Percentiles rank a stretch among this genome's conserved stretches.
Evolutionary conservation across 1,140 invertebrate species (phyloP).

Genomic region (Ips typographus): DNA sequence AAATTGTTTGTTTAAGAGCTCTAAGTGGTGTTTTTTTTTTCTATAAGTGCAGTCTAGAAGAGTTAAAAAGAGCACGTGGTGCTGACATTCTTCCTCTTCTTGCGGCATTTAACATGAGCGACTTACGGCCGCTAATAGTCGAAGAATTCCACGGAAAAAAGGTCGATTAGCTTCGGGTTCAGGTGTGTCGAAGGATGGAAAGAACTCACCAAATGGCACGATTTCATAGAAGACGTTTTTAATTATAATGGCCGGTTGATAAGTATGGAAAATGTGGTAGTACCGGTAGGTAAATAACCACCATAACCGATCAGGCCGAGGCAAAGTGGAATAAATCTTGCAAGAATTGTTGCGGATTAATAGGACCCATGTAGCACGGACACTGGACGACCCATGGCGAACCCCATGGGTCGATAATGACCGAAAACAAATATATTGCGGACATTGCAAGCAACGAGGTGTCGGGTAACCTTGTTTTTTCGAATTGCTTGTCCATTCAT

Average conservation of each 20-base stretch:
- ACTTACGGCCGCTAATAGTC: slow-evolving; percentile 12
- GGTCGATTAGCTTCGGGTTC: background rate
- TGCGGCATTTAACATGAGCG: slow-evolving; percentile 7
- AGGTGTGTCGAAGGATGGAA: slow-evolving; percentile 8
- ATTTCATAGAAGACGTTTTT: slow-evolving; percentile 8
- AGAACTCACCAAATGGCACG: slow-evolving; percentile 2
- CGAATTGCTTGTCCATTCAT: slow-evolving; percentile 7
- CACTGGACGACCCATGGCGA: slow-evolving; percentile 19
- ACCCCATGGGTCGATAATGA: slow-evolving; percentile 33
- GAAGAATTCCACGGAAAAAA: slow-evolving; percentile 14
- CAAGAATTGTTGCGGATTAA: slow-evolving; percentile 20
- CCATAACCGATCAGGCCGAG: background rate
- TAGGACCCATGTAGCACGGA: slow-evolving; percentile 22
- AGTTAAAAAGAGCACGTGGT: slow-evolving; percentile 8
- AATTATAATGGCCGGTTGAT: background rate
- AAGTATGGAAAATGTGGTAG: slow-evolving; percentile 4
- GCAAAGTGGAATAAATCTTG: slow-evolving; percentile 14
- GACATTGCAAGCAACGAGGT: slow-evolving; percentile 33
- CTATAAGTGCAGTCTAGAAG: no score
- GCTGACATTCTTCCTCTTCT: slow-evolving; percentile 1
- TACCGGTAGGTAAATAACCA: background rate
- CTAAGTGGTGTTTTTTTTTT: no score
- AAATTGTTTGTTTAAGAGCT: no score
- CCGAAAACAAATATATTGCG: slow-evolving; percentile 34
- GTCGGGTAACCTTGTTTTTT: slow-evolving; percentile 31